Base-by-base conservation (phyloP, 2,888 invertebrate species). In the Chrysina gloriosa region DNA sequence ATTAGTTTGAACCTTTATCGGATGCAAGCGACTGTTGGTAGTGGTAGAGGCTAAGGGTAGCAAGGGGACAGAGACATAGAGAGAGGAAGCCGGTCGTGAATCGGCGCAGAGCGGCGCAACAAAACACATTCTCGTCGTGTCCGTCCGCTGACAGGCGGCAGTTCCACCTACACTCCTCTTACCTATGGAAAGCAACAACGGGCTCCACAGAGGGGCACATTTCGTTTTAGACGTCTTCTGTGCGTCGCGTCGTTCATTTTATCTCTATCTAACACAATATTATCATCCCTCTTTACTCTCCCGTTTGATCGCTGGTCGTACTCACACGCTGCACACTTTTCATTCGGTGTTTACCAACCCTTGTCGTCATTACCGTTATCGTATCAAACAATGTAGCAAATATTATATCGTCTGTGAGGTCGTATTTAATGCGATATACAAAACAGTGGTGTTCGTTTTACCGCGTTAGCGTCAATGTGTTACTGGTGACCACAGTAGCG, bases 271-370 rank as follows among this genome's bases (percentile, higher is more conserved):
- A 63, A 14, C 63, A 63, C 48, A 48, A 50, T 50, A 50, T 63
- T 45, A 50, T 50, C 50, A 47, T 48, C 36, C 63, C 25, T 45
- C 19, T 48, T 63, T 48, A 21, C 47, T 50, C 34, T 63, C 63
- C 29, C 34, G 50, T 50, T 63, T 50, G 63, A 48, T 63, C 63
- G 63, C 63, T 63, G 58, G 36, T 61, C 58, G 58, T 45, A 42
- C 16, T 42, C 58, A 25, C 58, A 45, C 67, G 63, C 70, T 69
- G 70, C 50, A 75, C 75, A 75, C 76, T 76, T 76, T 77, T 78
- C 77, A 77, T 76, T 77, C 77, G 58, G 58, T 61, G 27, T 54
- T 54, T 61, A 61, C 58, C 58, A 79, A 78, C 77, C 27, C 58
- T 29, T 61, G 58, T 61, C 58, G 42, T 42, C 58, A 61, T 61